Base-by-base conservation (phyloP, 2,888 invertebrate genomes). In the Dasysyrphus tricinctus region DNA sequence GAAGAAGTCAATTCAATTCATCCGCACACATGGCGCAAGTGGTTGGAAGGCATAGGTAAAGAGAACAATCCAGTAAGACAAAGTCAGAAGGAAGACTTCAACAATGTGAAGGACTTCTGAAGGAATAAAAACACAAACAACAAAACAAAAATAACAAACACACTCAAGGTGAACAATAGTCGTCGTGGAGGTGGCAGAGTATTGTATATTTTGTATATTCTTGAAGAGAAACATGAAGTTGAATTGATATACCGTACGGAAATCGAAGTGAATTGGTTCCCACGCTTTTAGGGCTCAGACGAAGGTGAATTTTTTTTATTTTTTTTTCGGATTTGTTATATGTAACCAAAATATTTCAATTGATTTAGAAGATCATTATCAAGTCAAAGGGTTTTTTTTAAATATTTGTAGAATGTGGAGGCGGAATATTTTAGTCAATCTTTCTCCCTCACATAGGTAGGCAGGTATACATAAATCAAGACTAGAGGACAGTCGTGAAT, bases 101-200 rank as follows among this genome's bases (percentile, higher is more conserved):
- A 75, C 67, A 86, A 75, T 65, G 63, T 75, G 79, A 86, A 86
- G 86, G 86, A 86, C 86, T 86, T 75, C 54, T 82, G 85, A 73
- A 69, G 39, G 72, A 61, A 73, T 42, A 19, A 12, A 29, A 51
- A 39, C 42, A n/a, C 63, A 49, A 44, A 24, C 16, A 6, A 29
- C 11, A 47, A 16, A 6, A 29, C 11, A 47, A 16, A 73, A 47
- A 34, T 37, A 32, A 85, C 14, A 37, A 57, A 42, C 19, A 57
- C 37, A 63, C 37, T 19, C 49, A 69, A 34, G 56, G n/a, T n/a
- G 39, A 77, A 80, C 80, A 85, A 81, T 77, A 67, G 75, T 16
- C 39, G 39, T 61, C 24, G 24, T 24, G 24, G 24, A 24, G 61
- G 14, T 24, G 57, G 34, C 37, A 29, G 32, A 54, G 54, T 57